Base-by-base conservation (phyloP, 2,797 vertebrate species). In the Alosa sapidissima region DNA sequence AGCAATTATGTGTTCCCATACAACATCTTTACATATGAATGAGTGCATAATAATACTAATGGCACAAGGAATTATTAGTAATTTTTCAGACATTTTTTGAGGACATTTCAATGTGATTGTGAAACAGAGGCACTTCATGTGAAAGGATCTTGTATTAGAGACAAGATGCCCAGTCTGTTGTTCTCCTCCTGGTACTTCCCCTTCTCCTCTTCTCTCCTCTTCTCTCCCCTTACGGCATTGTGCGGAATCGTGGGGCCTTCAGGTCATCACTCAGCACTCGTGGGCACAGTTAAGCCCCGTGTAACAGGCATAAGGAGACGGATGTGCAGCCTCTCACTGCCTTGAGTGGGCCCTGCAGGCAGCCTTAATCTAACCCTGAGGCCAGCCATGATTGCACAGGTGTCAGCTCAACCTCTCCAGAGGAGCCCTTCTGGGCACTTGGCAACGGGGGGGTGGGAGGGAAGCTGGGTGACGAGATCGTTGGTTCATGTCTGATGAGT, bases 351-450 rank as follows among this genome's bases (percentile, higher is more conserved):
- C 51, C 36, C 55, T 52, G 54, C 41, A 45, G 85, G 82, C 75
- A 78, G 62, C 33, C 85, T 86, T 81, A 85, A 85, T 85, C 84
- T 51, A 83, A 83, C 5, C 65, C 36, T 9, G 55, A 85, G 65
- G 33, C 75, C 24, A 19, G 60, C 81, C 62, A 81, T 82, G 51
- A 62, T 60, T 82, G 13, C 83, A 11, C 72, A 52, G 82, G 60
- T 78, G 84, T 13, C 51, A 68, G 47, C 82, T 47, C 41, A 58
- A 36, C 49, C 49, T 78, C 65, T 85, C n/a, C 41, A 21, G 54
- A 45, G 81, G 16, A 72, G 45, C 78, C 24, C 36, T 82, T 49
- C 62, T 55, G 47, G n/a, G n/a, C 28, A 13, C 48, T 55, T 49
- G 11, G 41, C 68, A 19, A 41, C 6, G 3, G 68, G 10, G n/a